Evolutionary conservation across 2,888 invertebrate species (phyloP), one percentile per base, ranked within the genome.

Genomic region (Cheilosia soror): DNA sequence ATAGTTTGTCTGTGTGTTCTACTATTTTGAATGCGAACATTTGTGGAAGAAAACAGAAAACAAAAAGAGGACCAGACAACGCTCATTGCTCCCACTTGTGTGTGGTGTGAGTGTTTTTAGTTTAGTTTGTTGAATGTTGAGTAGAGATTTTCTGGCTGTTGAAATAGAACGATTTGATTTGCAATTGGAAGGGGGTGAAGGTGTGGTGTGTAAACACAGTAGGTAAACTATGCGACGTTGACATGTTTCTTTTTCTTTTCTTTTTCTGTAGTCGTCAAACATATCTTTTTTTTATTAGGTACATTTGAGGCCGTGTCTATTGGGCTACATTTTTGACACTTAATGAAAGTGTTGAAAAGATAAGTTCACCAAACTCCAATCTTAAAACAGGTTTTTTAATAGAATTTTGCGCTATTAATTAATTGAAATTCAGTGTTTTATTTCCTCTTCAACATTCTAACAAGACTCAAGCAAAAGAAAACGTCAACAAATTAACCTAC

Each of bases 51-150:
- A 49, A 49, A 49, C 49, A 49, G 11, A 49, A 15, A 29, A 47
- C 13, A 33, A 60, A 51, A 33, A 29, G 44, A 49, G 49, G 37
- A 63, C 15, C 7, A 62, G 31, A 40, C 11, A 42, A 42, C 29
- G 66, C 66, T 66, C 65, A 66, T 76, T 76, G 75, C 65, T 66
- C 75, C 75, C 75, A 57, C 57, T 75, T 68, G n/a, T n/a, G 51
- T 25, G 29, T 47, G 53, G 51, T 25, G 29, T 47, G 53, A 27
- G 42, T 44, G 15, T 44, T 51, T 51, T 47, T 42, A 47, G 47
- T 65, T 75, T 25, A 9, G 31, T 20, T n/a, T 29, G 55, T 37
- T 11, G 37, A 37, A n/a, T 29, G 55, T 37, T 11, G 37, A 37
- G 29, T 55, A 27, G 55, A 7, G 29, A 29, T 29, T 31, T n/a